Evolutionary conservation across 1,140 invertebrate genomes (phyloP).

Genomic region (Cotesia typhae): DNA sequence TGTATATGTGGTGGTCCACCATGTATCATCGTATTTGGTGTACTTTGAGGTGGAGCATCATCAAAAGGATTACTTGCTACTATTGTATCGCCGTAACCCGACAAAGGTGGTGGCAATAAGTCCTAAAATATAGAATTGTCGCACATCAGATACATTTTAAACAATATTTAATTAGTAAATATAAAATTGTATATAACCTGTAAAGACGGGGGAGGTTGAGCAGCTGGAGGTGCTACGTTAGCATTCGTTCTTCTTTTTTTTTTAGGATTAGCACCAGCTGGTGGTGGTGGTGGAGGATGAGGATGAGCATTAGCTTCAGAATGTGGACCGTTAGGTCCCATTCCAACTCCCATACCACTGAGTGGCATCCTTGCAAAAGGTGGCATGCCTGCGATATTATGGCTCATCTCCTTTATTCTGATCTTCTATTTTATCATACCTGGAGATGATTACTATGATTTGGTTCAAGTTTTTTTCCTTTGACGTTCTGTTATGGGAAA

Average conservation of each 20-base stretch:
- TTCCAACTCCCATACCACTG: conserved; percentile 63
- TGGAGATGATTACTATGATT: conserved; percentile 43
- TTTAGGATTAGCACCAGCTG: conserved; percentile 69
- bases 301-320: conserved; percentile 67
- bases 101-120: conserved; percentile 81
- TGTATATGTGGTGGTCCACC: conserved; percentile 67
- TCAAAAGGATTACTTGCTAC: conserved; percentile 96
- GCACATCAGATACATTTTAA: not conserved
- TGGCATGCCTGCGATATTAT: conserved; percentile 68
- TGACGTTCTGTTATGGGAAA: conserved; percentile 43
- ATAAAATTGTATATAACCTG: conserved; percentile 50
- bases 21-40: conserved; percentile 71
- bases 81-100: conserved; percentile 91
- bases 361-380: conserved; percentile 66
- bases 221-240: conserved; percentile 61
- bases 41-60: conserved; percentile 79
- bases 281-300: conserved; percentile 62
- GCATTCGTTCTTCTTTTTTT: conserved; percentile 70
- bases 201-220: conserved; percentile 66
- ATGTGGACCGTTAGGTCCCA: conserved; percentile 62
- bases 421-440: conserved; percentile 63
- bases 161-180: not conserved
- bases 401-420: conserved; percentile 63
- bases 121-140: conserved; percentile 68
- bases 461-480: conserved; percentile 16